Evolutionary conservation across 2,888 invertebrate genomes (phyloP), one percentile per base, ranked within the genome.

Genomic region (Galeruca laticollis): DNA sequence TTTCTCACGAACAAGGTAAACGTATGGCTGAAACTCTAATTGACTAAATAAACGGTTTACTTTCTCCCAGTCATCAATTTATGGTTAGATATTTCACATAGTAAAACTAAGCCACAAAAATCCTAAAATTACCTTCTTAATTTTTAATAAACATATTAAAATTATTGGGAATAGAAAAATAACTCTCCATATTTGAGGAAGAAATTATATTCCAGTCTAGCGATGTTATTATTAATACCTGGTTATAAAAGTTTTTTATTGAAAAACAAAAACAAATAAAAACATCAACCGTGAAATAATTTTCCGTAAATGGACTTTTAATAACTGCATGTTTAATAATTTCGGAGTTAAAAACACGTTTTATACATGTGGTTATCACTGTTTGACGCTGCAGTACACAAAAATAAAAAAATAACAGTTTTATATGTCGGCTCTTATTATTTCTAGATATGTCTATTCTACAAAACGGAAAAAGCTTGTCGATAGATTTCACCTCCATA

Each of bases 401-500:
- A 37, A 37, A 37, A 11, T 37, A n/a, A n/a, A 37, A 37, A 37
- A 37, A 37, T 11, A 37, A 37, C n/a, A n/a, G n/a, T n/a, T n/a
- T n/a, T n/a, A n/a, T n/a, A n/a, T n/a, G n/a, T n/a, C n/a, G n/a
- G n/a, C n/a, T n/a, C 43, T 13, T 15, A 43, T n/a, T n/a, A 43
- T 43, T 43, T 43, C 43, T 15, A 51, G 40, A 54, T 40, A 33
- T 62, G 37, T 64, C 37, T 26, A 40, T 20, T n/a, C 47, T 54
- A 15, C 35, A 47, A 64, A 64, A 47, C 57, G 56, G 47, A 47
- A 47, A 64, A 64, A 64, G 40, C 47, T 15, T 43, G 54, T 62
- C 40, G 13, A 57, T 47, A 64, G 64, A 64, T 64, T 64, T 64
- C 64, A 64, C 64, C 56, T 64, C 64, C 64, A 64, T 64, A 64